Evolutionary conservation across 2,888 invertebrate species (phyloP).

Genomic region (Amaurobius ferox): DNA sequence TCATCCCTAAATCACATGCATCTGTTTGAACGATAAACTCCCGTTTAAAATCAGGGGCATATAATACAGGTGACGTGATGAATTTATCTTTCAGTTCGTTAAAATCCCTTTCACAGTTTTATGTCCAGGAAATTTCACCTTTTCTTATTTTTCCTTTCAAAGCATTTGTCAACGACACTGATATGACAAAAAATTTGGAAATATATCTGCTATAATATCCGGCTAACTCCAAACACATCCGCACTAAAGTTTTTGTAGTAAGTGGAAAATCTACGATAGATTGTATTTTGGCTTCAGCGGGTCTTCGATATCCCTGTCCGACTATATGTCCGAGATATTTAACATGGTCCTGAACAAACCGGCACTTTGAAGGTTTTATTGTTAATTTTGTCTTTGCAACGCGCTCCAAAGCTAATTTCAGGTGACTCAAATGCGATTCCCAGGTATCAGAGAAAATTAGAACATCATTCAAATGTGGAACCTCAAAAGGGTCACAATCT

Average conservation of each 20-base stretch:
- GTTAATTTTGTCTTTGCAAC: background rate
- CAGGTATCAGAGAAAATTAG: conserved; percentile 8
- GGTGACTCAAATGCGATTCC: conserved; percentile 1
- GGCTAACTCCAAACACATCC: background rate
- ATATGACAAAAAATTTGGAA: background rate
- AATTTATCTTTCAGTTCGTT: background rate
- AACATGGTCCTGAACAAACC: background rate
- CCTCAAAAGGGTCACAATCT: background rate
- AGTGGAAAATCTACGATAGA: background rate
- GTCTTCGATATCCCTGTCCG: background rate
- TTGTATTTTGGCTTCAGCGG: background rate
- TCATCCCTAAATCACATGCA: background rate
- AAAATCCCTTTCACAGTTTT: background rate
- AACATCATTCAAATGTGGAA: conserved; percentile 17
- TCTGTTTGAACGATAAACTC: conserved; percentile 7
- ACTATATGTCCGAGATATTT: background rate
- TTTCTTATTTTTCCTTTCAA: background rate
- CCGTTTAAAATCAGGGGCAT: background rate
- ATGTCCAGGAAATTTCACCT: background rate
- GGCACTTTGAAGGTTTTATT: background rate
- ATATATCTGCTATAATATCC: background rate
- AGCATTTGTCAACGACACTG: background rate
- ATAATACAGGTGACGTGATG: background rate
- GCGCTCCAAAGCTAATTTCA: background rate
- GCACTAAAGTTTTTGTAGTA: background rate